These are phyloP conservation scores for Xiphophorus maculatus DNA, from an alignment of 2,113 vertebrate species.

Conservation along the genomic window DNA sequence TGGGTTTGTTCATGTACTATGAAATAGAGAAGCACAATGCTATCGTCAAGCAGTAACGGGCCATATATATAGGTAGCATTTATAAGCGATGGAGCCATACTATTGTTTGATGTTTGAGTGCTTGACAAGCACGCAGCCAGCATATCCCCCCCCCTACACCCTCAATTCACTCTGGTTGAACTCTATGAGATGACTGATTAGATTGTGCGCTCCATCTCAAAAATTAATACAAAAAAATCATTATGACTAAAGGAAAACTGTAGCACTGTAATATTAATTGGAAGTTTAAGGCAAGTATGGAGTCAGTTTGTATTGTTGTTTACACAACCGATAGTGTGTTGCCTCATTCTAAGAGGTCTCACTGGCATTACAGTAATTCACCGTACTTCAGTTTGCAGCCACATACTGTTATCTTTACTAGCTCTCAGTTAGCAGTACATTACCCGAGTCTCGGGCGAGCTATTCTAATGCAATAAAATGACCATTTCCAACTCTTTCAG, in stretches of 20 bases:
- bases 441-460: conserved; percentile 79
- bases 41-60: conserved; percentile 65
- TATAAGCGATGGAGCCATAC: conserved; percentile 33
- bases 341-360: conserved; percentile 26
- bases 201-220: conserved; percentile 47
- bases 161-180: conserved; percentile 36
- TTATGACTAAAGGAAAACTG: conserved; percentile 33
- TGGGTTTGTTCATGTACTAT: conserved; percentile 77
- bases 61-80: conserved; percentile 54
- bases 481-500: conserved; percentile 81
- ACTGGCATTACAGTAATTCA: conserved; percentile 41
- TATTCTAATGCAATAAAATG: conserved; percentile 79
- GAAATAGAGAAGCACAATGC: conserved; percentile 66
- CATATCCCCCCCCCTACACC: conserved; percentile 16
- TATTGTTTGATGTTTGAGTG: conserved; percentile 55
- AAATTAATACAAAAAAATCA: conserved; percentile 15
- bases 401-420: conserved; percentile 68
- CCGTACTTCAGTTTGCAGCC: conserved; percentile 61
- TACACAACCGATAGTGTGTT: conserved; percentile 11
- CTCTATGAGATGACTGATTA: conserved; percentile 57
- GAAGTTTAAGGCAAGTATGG: conserved; percentile 33
- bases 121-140: conserved; percentile 57
- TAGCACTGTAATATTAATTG: conserved; percentile 45
- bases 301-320: conserved; percentile 34
- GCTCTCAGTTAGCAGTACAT: conserved; percentile 78